Evolutionary conservation across 1,140 invertebrate genomes (phyloP).

Genomic region (Hesperophylax magnus): DNA sequence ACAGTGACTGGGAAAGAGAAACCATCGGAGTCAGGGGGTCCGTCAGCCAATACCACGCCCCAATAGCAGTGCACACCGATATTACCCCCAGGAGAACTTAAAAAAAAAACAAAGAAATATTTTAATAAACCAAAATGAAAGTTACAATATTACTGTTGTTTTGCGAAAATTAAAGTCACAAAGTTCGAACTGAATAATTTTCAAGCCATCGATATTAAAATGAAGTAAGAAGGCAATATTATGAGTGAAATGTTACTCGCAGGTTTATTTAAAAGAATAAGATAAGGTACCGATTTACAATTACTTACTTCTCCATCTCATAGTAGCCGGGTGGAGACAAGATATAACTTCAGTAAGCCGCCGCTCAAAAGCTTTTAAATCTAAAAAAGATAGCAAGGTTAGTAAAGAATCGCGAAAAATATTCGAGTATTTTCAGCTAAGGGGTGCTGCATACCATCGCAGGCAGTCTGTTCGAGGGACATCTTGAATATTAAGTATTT

Average conservation of each 20-base stretch:
- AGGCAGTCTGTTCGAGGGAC: conserved; percentile 83
- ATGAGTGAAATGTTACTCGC: too few relatives aligned
- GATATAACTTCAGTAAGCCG: conserved; percentile 96
- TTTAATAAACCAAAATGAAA: background rate
- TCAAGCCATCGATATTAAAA: background rate
- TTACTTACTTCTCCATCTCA: conserved; percentile 91
- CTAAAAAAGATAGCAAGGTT: conserved; percentile 74
- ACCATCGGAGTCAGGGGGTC: conserved; percentile 92
- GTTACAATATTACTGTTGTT: too few relatives aligned
- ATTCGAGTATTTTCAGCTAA: conserved; percentile 49
- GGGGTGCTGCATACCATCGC: conserved; percentile 73
- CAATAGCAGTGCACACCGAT: conserved; percentile 90
- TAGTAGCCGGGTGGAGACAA: conserved; percentile 91
- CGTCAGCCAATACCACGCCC: conserved; percentile 94
- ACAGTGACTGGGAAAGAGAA: conserved; percentile 90
- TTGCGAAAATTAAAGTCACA: too few relatives aligned
- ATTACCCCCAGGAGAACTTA: conserved; percentile 88
- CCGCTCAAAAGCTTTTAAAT: conserved; percentile 97
- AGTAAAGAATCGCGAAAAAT: conserved; percentile 11
- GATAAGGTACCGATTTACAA: background rate
- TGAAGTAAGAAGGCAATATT: too few relatives aligned
- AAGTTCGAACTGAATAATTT: background rate
- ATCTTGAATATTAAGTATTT: conserved; percentile 62
- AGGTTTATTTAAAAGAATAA: too few relatives aligned
- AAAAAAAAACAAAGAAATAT: conserved; percentile 61